Evolutionary conservation across 1,140 invertebrate genomes (phyloP).

Genomic region (Drosophila elegans): DNA sequence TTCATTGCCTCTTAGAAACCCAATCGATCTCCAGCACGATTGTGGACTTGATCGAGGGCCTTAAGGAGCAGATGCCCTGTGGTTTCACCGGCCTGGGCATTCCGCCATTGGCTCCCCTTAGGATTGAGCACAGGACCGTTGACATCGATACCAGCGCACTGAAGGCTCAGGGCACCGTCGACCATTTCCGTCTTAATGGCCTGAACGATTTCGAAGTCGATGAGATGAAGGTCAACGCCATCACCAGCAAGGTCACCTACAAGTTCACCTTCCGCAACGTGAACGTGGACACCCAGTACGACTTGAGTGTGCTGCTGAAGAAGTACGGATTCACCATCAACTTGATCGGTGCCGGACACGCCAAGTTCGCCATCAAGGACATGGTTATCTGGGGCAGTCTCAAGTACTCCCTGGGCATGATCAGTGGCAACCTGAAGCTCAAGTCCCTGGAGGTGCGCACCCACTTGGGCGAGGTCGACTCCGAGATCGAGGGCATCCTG

Average conservation of each 20-base stretch:
- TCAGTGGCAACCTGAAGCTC: constrained; percentile 70
- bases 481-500: constrained; percentile 78
- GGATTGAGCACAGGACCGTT: constrained; percentile 61
- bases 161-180: constrained; percentile 59
- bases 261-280: constrained; percentile 72
- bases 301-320: constrained; percentile 64
- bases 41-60: constrained; percentile 50
- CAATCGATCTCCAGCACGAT: constrained; percentile 68
- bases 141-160: constrained; percentile 62
- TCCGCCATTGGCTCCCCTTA: constrained; percentile 75
- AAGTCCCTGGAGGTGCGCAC: constrained; percentile 75
- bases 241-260: constrained; percentile 78
- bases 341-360: constrained; percentile 70
- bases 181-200: constrained; percentile 78
- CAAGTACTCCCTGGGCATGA: constrained; percentile 74
- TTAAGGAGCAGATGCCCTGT: constrained; percentile 78
- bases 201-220: constrained; percentile 77
- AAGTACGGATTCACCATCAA: constrained; percentile 80
- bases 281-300: constrained; percentile 76
- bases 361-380: constrained; percentile 76
- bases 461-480: constrained; percentile 76
- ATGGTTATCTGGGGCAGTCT: constrained; percentile 72
- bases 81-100: constrained; percentile 72
- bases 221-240: constrained; percentile 77
- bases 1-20: constrained; percentile 20